A percentile compares a stretch with the other conserved stretches of the same genome.
Evolutionary conservation across 1,140 invertebrate species (phyloP).

Genomic region (Drosophila nasuta): DNA sequence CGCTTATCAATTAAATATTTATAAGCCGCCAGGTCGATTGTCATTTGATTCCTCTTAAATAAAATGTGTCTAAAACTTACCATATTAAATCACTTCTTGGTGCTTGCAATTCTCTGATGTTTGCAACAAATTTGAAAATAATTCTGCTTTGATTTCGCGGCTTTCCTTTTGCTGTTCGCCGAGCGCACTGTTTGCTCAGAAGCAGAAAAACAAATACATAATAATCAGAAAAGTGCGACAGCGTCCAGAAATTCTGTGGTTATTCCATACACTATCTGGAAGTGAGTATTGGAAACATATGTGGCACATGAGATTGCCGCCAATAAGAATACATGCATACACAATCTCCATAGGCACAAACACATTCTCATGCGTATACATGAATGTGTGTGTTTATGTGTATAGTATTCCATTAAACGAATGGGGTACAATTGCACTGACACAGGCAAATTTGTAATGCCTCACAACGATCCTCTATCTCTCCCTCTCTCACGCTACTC

Average conservation of each 20-base stretch:
- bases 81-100: constrained; percentile 16
- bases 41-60: background rate
- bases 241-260: constrained; percentile 66
- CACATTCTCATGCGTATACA: constrained; percentile 16
- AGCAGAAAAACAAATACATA: constrained; percentile 47
- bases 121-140: background rate
- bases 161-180: constrained; percentile 19
- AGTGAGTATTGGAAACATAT: constrained; percentile 60
- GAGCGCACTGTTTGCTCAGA: constrained; percentile 58
- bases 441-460: constrained; percentile 32
- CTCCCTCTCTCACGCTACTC: background rate
- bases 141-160: constrained; percentile 13
- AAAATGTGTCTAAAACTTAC: constrained; percentile 13
- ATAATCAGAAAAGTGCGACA: constrained; percentile 69
- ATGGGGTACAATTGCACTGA: constrained; percentile 65
- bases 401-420: constrained; percentile 16
- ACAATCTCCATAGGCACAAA: constrained; percentile 40
- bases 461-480: constrained; percentile 38
- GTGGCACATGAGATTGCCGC: constrained; percentile 68
- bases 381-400: constrained; percentile 10
- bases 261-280: constrained; percentile 29
- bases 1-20: constrained; percentile 43
- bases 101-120: background rate
- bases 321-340: constrained; percentile 39
- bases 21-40: background rate